Percentiles rank a stretch among this genome's conserved stretches.
Conservation (phyloP, 2,888 invertebrate species). For the Acrobasis consociella region DNA sequence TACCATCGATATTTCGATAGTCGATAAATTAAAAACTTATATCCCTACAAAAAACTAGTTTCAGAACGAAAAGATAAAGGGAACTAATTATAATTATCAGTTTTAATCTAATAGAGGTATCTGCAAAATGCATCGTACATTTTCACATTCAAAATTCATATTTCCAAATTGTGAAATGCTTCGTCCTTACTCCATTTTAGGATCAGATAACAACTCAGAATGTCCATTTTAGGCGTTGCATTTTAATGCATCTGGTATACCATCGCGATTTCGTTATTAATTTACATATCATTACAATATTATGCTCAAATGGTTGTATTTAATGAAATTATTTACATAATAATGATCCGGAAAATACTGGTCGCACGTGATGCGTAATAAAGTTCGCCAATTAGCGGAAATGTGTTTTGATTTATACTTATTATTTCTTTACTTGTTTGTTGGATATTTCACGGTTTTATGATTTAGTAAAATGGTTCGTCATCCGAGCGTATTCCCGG, state of each 20-base stretch:
- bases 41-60: too few relatives aligned
- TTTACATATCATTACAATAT: constrained; percentile 40
- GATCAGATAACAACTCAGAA: constrained; percentile 24
- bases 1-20: too few relatives aligned
- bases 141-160: not conserved
- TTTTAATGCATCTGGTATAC: constrained; percentile 25
- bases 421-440: constrained; percentile 11
- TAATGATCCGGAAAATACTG: constrained; percentile 21
- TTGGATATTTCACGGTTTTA: not conserved
- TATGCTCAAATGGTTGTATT: constrained; percentile 20
- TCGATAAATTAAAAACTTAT: too few relatives aligned
- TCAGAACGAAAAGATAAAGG: too few relatives aligned
- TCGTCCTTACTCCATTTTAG: constrained; percentile 15
- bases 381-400: constrained; percentile 21
- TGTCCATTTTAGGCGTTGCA: constrained; percentile 23
- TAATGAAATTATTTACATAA: constrained; percentile 28
- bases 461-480: too few relatives aligned
- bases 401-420: constrained; percentile 10
- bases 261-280: constrained; percentile 30
- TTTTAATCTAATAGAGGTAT: too few relatives aligned
- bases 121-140: too few relatives aligned
- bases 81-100: too few relatives aligned
- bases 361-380: constrained; percentile 19
- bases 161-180: not conserved
- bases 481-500: not conserved